These are phyloP conservation scores for Megaustenia siamemsis DNA, from an alignment of 2,888 invertebrate genomes.

Conservation along the genomic window DNA sequence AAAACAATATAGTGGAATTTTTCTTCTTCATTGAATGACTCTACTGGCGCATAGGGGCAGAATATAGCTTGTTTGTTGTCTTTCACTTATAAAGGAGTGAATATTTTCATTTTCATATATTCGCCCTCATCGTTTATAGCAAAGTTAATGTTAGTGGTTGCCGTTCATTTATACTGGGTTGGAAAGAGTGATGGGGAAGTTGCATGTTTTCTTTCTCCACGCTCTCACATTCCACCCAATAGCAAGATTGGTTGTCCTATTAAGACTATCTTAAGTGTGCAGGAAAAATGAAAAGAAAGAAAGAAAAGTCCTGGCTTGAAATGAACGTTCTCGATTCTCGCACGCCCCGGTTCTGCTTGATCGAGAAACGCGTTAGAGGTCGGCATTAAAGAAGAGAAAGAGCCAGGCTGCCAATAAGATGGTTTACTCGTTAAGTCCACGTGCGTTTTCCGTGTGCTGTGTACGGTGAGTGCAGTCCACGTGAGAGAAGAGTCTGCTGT, in stretches of 20 bases:
- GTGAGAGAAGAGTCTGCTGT: too few species aligned
- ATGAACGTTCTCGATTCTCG: conserved; percentile 24
- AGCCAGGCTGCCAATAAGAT: conserved; percentile 30
- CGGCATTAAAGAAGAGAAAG: conserved; percentile 8
- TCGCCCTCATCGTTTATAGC: too few species aligned
- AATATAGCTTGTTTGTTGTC: too few species aligned
- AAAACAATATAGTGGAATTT: too few species aligned
- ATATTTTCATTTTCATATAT: too few species aligned
- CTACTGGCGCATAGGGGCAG: too few species aligned
- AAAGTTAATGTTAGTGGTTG: too few species aligned
- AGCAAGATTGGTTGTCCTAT: not conserved
- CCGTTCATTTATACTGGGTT: too few species aligned
- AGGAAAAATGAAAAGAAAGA: not conserved
- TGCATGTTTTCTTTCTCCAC: not conserved
- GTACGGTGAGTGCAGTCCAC: not conserved
- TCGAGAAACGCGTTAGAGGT: conserved; percentile 31
- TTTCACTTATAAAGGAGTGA: too few species aligned
- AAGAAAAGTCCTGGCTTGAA: conserved; percentile 5
- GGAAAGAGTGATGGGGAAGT: not conserved
- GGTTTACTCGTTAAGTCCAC: conserved; percentile 29
- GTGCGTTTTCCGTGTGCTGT: conserved; percentile 23
- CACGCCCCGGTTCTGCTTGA: conserved; percentile 38
- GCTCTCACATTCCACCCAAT: not conserved
- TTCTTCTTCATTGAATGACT: too few species aligned
- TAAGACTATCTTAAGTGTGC: conserved; percentile 34